Base-by-base conservation (phyloP, 1,140 invertebrate species). In the Dinothrombium tinctorium region DNA sequence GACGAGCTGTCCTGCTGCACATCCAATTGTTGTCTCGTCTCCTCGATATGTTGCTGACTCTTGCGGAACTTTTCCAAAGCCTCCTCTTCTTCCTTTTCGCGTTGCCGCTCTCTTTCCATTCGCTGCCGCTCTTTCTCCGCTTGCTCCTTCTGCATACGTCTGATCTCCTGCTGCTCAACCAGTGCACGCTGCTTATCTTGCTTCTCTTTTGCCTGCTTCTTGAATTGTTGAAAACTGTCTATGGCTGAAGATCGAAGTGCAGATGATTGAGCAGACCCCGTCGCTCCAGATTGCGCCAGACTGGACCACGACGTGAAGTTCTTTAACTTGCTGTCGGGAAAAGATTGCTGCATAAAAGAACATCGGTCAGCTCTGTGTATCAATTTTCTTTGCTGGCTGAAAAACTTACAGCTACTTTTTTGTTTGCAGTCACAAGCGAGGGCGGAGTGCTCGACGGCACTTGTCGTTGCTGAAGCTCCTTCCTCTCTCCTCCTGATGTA, bases 131-230 rank as follows among this genome's bases (percentile, higher is more conserved):
- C 78, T 53, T 71, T 68, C 50, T 83, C 78, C 0, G 71, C 74
- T 52, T 79, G 74, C 56, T 87, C 79, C 54, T 80, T 79, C 57
- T 81, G 72, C 50, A 67, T 60, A 47, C 72, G 55, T 24, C 76
- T 65, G 52, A 76, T 59, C 52, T 82, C 76, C 53, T 80, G 74
- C 50, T 78, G 76, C 57, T 86, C 79, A 41, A 73, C 60, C 3
- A 86, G 58, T 40, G 76, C 72, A 54, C 78, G 70, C 65, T 86
- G 77, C 57, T 71, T 47, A 60, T 90, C 81, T 43, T 75, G 73
- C 56, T 92, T 89, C 59, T 92, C 83, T 59, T 83, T 82, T 7
- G 86, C 86, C 64, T 89, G 76, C 55, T 87, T 89, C 55, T 82
- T 82, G 57, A 92, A 95, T 47, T 74, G 73, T 61, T 80, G 66